phyloP scores from a whole-genome alignment of 2,113 vertebrate genomes.

The Labeo catla region DNA sequence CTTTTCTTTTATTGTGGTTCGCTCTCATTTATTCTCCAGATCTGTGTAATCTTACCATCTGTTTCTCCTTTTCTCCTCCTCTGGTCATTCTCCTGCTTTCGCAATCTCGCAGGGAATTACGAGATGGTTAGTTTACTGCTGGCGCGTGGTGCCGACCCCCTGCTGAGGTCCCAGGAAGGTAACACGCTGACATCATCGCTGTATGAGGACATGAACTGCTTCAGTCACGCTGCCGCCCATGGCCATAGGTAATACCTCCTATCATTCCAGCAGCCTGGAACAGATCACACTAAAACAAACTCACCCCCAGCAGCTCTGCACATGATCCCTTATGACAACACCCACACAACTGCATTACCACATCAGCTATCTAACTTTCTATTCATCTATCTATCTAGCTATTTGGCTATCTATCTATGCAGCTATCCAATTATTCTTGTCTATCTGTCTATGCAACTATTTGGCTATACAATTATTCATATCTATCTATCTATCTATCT shows the following conservation, averaged over 20 bases:
- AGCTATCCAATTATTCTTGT: background rate
- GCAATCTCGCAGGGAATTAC: conserved; percentile 84
- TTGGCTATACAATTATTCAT: background rate
- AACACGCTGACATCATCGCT: conserved; percentile 86
- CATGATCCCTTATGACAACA: background rate
- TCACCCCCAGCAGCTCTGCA: background rate
- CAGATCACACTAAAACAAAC: conserved; percentile 11
- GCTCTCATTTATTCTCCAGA: background rate
- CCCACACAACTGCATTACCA: background rate
- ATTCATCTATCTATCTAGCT: background rate
- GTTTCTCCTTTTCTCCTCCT: background rate
- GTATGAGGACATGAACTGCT: conserved; percentile 97
- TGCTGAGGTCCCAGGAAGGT: conserved; percentile 85
- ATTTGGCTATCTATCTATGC: no score
- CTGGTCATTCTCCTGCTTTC: conserved; percentile 42
- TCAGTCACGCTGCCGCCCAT: conserved; percentile 93
- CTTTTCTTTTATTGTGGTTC: conserved; percentile 23
- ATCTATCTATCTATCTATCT: background rate
- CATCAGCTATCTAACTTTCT: background rate
- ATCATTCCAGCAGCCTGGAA: background rate
- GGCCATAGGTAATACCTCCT: conserved; percentile 86
- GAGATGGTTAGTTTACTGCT: conserved; percentile 94
- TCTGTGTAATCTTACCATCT: background rate
- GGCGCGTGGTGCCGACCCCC: conserved; percentile 87
- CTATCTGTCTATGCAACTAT: no score